Percentiles rank a stretch among this genome's conserved stretches.
These are phyloP conservation scores for Pygmarrhopalites habei DNA, from an alignment of 1,140 invertebrate species.

Conservation along the genomic window DNA sequence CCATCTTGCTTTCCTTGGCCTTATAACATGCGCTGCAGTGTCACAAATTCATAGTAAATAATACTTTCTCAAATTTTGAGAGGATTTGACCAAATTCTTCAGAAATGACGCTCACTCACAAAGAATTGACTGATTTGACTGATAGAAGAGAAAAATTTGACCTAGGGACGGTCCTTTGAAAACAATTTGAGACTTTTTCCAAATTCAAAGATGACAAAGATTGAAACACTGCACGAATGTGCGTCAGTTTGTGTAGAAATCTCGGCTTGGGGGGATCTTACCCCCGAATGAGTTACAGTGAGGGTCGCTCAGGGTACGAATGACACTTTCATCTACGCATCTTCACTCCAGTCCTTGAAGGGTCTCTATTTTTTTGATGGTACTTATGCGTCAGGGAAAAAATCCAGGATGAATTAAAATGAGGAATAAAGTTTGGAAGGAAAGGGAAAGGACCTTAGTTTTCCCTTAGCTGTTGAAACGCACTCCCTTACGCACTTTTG, in stretches of 20 bases:
- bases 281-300: too few relatives aligned
- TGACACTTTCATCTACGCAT: too few relatives aligned
- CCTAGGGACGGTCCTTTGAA: background rate
- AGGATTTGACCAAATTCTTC: too few relatives aligned
- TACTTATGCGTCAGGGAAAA: background rate
- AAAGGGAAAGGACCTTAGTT: too few relatives aligned
- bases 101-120: too few relatives aligned
- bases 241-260: conserved; percentile 31
- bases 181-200: background rate
- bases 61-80: background rate
- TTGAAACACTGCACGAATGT: conserved; percentile 27
- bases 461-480: too few relatives aligned
- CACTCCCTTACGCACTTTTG: too few relatives aligned
- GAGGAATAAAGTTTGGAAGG: background rate
- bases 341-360: background rate
- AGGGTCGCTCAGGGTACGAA: too few relatives aligned
- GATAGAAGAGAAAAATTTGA: background rate
- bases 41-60: background rate
- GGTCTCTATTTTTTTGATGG: background rate
- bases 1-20: conserved; percentile 37
- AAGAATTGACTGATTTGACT: background rate
- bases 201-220: background rate
- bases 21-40: conserved; percentile 32
- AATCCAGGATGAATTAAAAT: background rate
- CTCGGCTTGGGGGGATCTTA: conserved; percentile 16